phyloP scores from a whole-genome alignment of 2,888 invertebrate species.

The Lithodes maja region DNA sequence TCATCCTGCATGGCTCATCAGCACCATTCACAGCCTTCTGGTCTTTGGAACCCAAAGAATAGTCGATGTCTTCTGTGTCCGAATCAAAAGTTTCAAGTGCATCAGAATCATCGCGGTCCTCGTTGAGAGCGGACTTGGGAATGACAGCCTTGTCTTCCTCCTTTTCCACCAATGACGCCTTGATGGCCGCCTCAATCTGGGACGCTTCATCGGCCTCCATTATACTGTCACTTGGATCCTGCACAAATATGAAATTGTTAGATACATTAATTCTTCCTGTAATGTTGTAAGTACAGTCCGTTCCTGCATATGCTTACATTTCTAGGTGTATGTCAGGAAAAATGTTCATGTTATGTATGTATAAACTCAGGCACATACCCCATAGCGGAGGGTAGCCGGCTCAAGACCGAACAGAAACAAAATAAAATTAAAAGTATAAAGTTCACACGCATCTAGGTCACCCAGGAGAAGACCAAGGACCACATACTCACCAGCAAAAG shows the following conservation, averaged over 20 bases:
- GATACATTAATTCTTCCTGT: neutral
- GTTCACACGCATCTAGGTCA: no score
- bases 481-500: no score
- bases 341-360: no score
- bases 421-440: no score
- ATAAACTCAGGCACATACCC: no score
- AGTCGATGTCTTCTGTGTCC: conserved; percentile 73
- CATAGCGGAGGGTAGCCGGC: no score
- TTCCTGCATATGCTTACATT: neutral
- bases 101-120: conserved; percentile 72
- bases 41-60: conserved; percentile 49
- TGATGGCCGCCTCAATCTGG: conserved; percentile 76
- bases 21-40: conserved; percentile 66
- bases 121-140: conserved; percentile 39
- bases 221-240: conserved; percentile 72
- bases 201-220: conserved; percentile 76
- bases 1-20: conserved; percentile 23
- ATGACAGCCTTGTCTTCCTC: conserved; percentile 75
- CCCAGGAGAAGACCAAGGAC: no score
- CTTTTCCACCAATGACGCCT: conserved; percentile 76
- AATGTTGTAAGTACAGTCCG: neutral
- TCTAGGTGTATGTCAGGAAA: no score
- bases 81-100: conserved; percentile 75
- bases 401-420: no score
- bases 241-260: neutral